A percentile compares a stretch with the other conserved stretches of the same genome.
These are phyloP conservation scores for Hermodice carunculata DNA, from an alignment of 2,888 invertebrate species.

Conservation along the genomic window DNA sequence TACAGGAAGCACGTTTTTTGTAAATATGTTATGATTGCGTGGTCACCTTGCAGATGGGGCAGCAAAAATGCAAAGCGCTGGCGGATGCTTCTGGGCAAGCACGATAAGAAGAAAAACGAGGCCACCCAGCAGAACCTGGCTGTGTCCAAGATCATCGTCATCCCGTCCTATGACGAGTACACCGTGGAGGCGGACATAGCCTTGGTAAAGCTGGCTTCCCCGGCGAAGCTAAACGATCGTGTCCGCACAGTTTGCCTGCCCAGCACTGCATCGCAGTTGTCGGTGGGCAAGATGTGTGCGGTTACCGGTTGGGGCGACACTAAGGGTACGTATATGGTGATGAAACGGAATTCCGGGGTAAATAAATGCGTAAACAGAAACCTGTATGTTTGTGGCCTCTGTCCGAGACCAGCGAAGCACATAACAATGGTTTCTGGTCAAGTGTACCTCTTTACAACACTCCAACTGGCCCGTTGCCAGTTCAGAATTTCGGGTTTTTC, in stretches of 20 bases:
- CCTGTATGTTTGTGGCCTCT: too few relatives aligned
- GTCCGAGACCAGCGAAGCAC: too few relatives aligned
- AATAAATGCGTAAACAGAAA: too few relatives aligned
- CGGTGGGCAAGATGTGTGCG: not conserved
- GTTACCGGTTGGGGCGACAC: constrained; percentile 19
- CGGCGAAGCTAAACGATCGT: not conserved
- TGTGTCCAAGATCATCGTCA: not conserved
- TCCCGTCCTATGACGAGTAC: not conserved
- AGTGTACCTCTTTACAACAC: too few relatives aligned
- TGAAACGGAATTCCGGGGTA: too few relatives aligned
- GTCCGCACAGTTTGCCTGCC: constrained; percentile 7
- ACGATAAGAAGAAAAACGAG: not conserved
- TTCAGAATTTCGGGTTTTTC: too few relatives aligned
- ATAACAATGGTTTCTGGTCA: too few relatives aligned
- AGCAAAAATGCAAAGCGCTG: too few relatives aligned
- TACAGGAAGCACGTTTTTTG: too few relatives aligned
- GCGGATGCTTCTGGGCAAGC: not conserved
- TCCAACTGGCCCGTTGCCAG: too few relatives aligned
- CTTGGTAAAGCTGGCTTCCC: not conserved
- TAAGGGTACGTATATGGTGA: constrained; percentile 13
- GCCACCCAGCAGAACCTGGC: not conserved
- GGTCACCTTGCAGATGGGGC: too few relatives aligned
- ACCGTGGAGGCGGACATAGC: constrained; percentile 7
- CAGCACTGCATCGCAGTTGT: not conserved
- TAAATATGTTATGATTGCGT: too few relatives aligned